Evolutionary conservation across 2,113 vertebrate genomes (phyloP).

Genomic region (Brachypteracias leptosomus): DNA sequence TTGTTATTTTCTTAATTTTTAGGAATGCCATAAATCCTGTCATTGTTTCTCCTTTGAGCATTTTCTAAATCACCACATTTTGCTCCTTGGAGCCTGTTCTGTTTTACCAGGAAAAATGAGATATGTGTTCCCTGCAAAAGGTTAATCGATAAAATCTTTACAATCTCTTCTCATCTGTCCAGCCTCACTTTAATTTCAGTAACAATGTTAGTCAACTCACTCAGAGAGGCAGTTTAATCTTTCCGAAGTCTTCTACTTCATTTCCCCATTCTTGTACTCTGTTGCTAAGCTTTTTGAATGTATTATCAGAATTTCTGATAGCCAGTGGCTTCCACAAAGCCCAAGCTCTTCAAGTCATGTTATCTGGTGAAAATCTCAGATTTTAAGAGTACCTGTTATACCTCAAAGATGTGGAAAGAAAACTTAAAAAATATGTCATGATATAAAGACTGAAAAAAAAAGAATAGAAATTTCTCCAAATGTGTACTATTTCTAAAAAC

Average conservation of each 20-base stretch:
- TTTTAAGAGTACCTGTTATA: neutral
- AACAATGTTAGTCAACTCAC: neutral
- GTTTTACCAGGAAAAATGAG: slow-evolving; percentile 53
- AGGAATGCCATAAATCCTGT: slow-evolving; percentile 51
- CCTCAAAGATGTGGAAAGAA: neutral
- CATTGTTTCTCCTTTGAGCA: slow-evolving; percentile 6
- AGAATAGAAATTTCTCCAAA: neutral
- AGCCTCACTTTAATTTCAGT: slow-evolving; percentile 31
- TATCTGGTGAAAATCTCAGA: neutral
- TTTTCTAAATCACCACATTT: slow-evolving; percentile 46
- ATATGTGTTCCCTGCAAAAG: slow-evolving; percentile 22
- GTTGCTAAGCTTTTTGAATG: neutral
- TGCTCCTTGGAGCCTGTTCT: slow-evolving; percentile 9
- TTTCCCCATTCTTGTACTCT: neutral
- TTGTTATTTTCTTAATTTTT: slow-evolving; percentile 39
- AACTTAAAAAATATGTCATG: neutral
- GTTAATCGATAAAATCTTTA: slow-evolving; percentile 53
- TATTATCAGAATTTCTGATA: neutral
- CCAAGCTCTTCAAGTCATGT: neutral
- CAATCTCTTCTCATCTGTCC: slow-evolving; percentile 34
- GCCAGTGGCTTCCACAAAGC: neutral
- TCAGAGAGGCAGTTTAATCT: neutral
- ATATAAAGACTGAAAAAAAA: neutral
- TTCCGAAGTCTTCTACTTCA: neutral
- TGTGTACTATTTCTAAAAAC: neutral